These are phyloP conservation scores for Anthophora plumipes DNA, from an alignment of 2,888 invertebrate genomes.

Conservation along the genomic window DNA sequence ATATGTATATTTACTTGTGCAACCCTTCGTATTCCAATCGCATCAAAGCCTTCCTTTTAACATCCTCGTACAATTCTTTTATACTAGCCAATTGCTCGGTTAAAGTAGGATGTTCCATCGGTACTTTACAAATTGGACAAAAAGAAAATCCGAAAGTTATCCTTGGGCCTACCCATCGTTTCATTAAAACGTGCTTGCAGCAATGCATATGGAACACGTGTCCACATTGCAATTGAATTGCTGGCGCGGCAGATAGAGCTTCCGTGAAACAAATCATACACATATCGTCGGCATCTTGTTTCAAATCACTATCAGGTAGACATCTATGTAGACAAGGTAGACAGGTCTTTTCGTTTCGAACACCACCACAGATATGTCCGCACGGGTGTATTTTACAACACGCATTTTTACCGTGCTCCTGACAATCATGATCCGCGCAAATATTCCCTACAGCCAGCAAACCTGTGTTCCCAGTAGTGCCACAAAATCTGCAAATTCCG, in stretches of 20 bases:
- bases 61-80: constrained; percentile 93
- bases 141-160: constrained; percentile 98
- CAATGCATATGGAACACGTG: constrained; percentile 98
- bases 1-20: constrained; percentile 85
- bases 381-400: constrained; percentile 94
- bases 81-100: constrained; percentile 92
- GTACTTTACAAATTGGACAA: constrained; percentile 98
- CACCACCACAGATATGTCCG: constrained; percentile 97
- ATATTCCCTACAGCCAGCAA: constrained; percentile 96
- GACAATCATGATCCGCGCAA: constrained; percentile 96
- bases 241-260: constrained; percentile 97
- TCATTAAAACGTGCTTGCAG: constrained; percentile 92
- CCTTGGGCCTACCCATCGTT: constrained; percentile 97
- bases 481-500: constrained; percentile 96
- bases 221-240: constrained; percentile 95
- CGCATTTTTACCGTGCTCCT: constrained; percentile 92
- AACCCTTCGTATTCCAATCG: constrained; percentile 98
- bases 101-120: constrained; percentile 93
- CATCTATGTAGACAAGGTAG: constrained; percentile 97
- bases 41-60: constrained; percentile 97
- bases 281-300: constrained; percentile 99
- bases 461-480: constrained; percentile 92
- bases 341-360: constrained; percentile 93
- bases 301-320: constrained; percentile 86
- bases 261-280: constrained; percentile 99